Evolutionary conservation across 2,113 vertebrate genomes (phyloP), one percentile per base, ranked within the genome.

Genomic region (Lampris incognitus): DNA sequence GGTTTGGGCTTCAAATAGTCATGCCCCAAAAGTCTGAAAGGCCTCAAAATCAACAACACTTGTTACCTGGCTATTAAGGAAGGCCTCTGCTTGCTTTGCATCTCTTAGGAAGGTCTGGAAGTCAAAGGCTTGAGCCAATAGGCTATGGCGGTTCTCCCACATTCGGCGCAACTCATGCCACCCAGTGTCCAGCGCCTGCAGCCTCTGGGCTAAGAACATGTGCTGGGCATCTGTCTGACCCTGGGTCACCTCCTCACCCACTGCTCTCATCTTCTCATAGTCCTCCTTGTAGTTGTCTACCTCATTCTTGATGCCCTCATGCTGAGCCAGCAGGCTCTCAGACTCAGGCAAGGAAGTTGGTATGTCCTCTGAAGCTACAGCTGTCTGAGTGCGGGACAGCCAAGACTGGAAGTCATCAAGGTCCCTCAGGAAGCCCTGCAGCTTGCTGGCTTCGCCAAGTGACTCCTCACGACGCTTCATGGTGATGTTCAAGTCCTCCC

Each of bases 331-430:
- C 74, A 96, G 91, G 54, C 88, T 89, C 73, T 99, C 97, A 0
- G 97, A 97, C 72, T 99, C 97, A 0, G 92, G 92, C 70, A 97
- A 82, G 0, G 96, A 96, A 7, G 95, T 96, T 0, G 97, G 97
- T 6, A 95, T 95, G 66, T 98, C 97, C 74, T 97, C 97, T 0
- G 97, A 98, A 39, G 96, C 98, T 48, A 98, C 95, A 0, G 95
- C 95, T 0, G 96, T 97, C 85, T 97, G 96, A 0, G 97, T 97
- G 41, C 96, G 95, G 6, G 96, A 93, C 0, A 99, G 88, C 98
- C 98, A 99, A 0, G 94, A 96, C 91, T 99, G 97, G 85, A 99
- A 97, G 42, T 96, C 96, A 8, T 96, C 96, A 81, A 99, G 84
- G 69, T 97, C 97, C 8, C 97, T 90, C 62, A 99, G 94, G 92